Base-by-base conservation (phyloP, 2,888 invertebrate genomes). In the Deilephila elpenor region DNA sequence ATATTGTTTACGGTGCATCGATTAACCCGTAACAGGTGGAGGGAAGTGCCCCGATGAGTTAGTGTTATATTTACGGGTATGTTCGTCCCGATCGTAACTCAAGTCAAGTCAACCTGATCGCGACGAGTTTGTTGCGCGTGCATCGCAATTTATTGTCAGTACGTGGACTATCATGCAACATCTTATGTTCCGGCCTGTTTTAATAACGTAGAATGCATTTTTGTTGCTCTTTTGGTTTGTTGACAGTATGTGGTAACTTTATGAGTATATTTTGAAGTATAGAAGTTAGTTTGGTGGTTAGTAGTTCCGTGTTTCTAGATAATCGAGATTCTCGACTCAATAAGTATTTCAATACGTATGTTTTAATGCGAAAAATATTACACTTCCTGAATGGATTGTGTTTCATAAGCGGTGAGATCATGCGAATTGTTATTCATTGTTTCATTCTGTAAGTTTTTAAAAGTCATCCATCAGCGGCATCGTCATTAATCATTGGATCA, bases 1-100 rank as follows among this genome's bases (percentile, higher is more conserved):
- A 59, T 61, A 77, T 74, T 78, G 86, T 85, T 84, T 84, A 83
- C 77, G 83, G 84, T 84, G 85, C 90, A 90, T 90, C 89, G 89
- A 90, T 91, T 88, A 89, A 83, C 75, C 80, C 74, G 92, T 89
- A 89, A 88, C 93, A 92, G 93, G 93, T 93, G 93, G 86, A 84
- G 78, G 82, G 82, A 89, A 93, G 87, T 88, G 88, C 89, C 82
- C 77, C 84, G 79, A 83, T 90, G 91, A 92, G 88, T 89, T 89
- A 93, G 89, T 87, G 91, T 89, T 89, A 89, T 91, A 91, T 90
- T 89, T 90, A 90, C 87, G 74, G 70, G 70, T 51, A 60, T 74
- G 74, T 74, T 73, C 73, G 73, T 73, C 73, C 74, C 82, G 79
- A 67, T 78, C 85, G 82, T 86, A 84, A 85, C 84, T 84, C 85